Evolutionary conservation across 64 coral and sea anemone genomes (phyloP), one percentile per base, ranked within the genome.

Genomic region (Pachyseris speciosa): DNA sequence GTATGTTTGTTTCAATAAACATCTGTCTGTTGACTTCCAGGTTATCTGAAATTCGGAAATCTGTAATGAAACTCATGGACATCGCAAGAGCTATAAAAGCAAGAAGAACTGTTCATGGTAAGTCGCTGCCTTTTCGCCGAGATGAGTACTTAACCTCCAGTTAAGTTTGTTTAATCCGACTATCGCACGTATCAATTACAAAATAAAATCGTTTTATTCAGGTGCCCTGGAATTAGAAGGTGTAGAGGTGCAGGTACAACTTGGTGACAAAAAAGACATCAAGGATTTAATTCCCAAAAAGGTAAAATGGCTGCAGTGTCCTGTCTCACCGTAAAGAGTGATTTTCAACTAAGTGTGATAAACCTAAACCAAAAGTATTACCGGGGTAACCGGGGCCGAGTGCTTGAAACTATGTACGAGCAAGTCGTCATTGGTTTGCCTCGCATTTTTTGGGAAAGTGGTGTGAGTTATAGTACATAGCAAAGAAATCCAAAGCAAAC

Each of bases 211-310:
- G 16, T 52, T 17, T 80, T 20, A 80, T 22, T 78, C 30, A 98
- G 95, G 95, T 60, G 95, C 95, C 4, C 48, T 98, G 26, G 95
- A 98, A 60, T 75, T 98, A 20, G 95, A 98, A 10, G 75, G 84
- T 83, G 85, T 81, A 0, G 95, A 98, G 28, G 88, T 98, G 5
- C 91, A 94, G 29, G 92, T 98, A 47, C 87, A 94, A 59, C 74
- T 98, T 22, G 80, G 83, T 33, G 95, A 98, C 26, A 94, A 94
- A 59, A 94, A 90, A 87, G 95, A 98, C 53, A 90, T 98, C 37
- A 91, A 94, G 39, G 84, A 94, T 37, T 83, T 98, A 39, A 84
- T 75, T 7, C 91, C 87, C 10, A 98, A 98, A 74, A 94, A 98
- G 95, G 95, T 91, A 78, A n/a, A 58, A 13, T 49, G 1, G 29